Evolutionary conservation across 2,113 vertebrate species (phyloP).

Genomic region (Gallinago paraguaiae): DNA sequence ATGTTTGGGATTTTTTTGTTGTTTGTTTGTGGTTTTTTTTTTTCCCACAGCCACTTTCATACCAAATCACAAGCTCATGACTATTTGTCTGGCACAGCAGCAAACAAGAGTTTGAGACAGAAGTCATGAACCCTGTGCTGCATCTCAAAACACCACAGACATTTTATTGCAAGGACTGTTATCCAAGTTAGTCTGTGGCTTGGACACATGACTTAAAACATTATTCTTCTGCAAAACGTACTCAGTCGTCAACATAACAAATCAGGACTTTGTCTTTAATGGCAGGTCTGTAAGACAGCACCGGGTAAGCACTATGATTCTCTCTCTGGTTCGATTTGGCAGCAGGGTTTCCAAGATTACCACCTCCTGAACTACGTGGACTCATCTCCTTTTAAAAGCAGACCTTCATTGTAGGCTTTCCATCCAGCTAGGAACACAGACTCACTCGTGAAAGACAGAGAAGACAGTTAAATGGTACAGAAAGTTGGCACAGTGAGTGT

Average conservation of each 20-base stretch:
- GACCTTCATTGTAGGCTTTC: not conserved
- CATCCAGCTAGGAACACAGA: not conserved
- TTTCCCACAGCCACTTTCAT: not conserved
- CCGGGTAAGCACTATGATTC: not conserved
- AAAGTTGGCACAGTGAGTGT: not conserved
- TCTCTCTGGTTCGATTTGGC: not conserved
- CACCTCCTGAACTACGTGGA: not conserved
- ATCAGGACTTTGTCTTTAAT: not conserved
- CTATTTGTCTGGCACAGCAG: conserved; percentile 37
- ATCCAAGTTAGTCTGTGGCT: conserved; percentile 16
- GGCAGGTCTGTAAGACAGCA: not conserved
- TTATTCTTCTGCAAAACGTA: not conserved
- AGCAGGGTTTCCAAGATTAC: not conserved
- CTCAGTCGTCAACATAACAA: not conserved
- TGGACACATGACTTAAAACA: not conserved
- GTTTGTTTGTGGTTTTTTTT: not conserved
- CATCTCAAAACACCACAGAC: conserved; percentile 1
- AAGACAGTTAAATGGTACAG: not conserved
- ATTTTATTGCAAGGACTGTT: not conserved
- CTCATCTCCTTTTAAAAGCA: not conserved
- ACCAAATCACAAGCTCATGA: conserved; percentile 49
- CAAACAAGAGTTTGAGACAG: conserved; percentile 8
- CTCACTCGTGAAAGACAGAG: not conserved
- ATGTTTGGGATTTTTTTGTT: not conserved
- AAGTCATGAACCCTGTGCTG: conserved; percentile 8